Evolutionary conservation across 1,140 invertebrate genomes (phyloP), one percentile per base, ranked within the genome.

Genomic region (Microplitis demolitor): DNA sequence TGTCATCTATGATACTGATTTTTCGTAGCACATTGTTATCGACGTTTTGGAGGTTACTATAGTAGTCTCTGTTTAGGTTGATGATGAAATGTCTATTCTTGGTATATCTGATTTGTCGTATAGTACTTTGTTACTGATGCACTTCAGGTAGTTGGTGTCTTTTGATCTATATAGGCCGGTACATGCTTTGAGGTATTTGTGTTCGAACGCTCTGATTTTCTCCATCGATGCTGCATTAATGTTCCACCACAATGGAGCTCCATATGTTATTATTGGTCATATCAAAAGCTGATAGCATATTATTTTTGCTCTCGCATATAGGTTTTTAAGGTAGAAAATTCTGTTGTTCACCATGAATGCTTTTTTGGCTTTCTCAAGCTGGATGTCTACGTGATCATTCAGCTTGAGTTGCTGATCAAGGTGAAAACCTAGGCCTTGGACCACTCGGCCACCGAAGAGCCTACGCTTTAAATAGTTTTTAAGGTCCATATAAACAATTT

Each of bases 341-440:
- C 37, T 70, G 14, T 50, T 11, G 39, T 71, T 68, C 14, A 24
- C 54, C 53, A 45, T 34, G 3, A 67, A 64, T 31, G 54, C 51
- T 11, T 67, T 71, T 53, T 31, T 73, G 14, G 68, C 62, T 72
- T 76, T 70, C 3, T n/a, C 35, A 16, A 71, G 31, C 31, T 75
- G 63, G 0, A 53, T 67, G 45, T 75, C 35, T 13, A 51, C 34
- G 35, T 72, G 56, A 2, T n/a, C 1, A 13, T 71, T 71, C 37
- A 58, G 53, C 33, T 62, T 13, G 6, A 58, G 2, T 35, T 35
- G 16, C 5, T 45, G 33, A 13, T 72, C 71, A 11, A 67, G 6
- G 4, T 62, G 37, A 8, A 69, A 34, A 13, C 67, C 72, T 6
- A 74, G 61, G 37, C n/a, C n/a, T n/a, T n/a, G n/a, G n/a, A n/a